Evolutionary conservation across 2,113 vertebrate genomes (phyloP), one percentile per base, ranked within the genome.

Genomic region (Tyrannus savana): DNA sequence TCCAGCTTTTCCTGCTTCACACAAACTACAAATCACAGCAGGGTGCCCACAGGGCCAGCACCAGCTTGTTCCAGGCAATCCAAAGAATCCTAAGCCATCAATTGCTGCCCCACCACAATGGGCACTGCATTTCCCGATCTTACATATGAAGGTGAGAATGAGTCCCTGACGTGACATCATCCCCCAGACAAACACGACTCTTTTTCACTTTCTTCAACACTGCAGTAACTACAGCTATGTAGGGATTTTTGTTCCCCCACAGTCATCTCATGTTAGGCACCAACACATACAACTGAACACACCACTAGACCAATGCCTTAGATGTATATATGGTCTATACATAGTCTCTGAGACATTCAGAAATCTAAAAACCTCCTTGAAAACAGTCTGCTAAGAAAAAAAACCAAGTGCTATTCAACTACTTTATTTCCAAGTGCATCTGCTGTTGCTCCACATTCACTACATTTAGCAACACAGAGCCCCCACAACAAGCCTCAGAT

Each of bases 141-240:
- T 33, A 21, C 5, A 46, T 14, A 19, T 30, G 17, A 52, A 72
- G 42, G 42, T 22, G 39, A 80, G 33, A 52, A 63, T 2, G 27
- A 64, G 56, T 49, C 6, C 19, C 3, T 0, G 2, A 37, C 0
- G 4, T 30, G n/a, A 28, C 71, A 80, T 3, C 1, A 4, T 5
- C 37, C 37, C 59, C 71, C 35, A 30, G 28, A 59, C 44, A 91
- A 37, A 74, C 8, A 7, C 18, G 10, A 28, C 0, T 7, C 47
- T 63, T 50, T 15, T 39, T 28, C 64, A 76, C 27, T 42, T 1
- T 35, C 64, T 74, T 44, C 59, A 68, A 28, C 46, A 66, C 22
- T 12, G 25, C 14, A 77, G 46, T 25, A 68, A 56, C 25, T 50
- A 49, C 18, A 67, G 27, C 53, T 33, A 53, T 0, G 3, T 2